Base-by-base conservation (phyloP, 2,888 invertebrate species). In the Drosophila tanythrix region DNA sequence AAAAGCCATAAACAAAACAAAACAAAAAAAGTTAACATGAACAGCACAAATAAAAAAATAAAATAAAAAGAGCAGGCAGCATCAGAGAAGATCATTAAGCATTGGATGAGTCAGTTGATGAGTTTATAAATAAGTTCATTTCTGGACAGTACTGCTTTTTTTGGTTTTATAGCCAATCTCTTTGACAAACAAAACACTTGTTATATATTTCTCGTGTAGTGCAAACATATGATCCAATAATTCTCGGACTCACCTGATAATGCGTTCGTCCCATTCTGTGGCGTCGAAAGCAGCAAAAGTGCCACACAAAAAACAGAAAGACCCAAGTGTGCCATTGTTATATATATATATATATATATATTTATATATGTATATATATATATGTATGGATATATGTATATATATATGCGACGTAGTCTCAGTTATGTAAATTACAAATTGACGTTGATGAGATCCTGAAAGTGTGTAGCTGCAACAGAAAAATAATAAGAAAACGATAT, bases 61-160 rank as follows among this genome's bases (percentile, higher is more conserved):
- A 52, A 31, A 33, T 21, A 31, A 33, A 40, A 25, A 46, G 3
- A 38, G 21, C 21, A 13, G 48, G 27, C 58, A 64, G 58, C 66
- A 62, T 70, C 76, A 70, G 21, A 73, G 67, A 48, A 60, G 59
- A 67, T 69, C 80, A 77, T 77, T 65, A 69, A 50, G 58, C 58
- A 59, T 57, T 51, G 65, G 81, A 76, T 76, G 81, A 76, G 67
- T 79, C 79, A 79, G 59, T 60, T 68, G 66, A 73, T 72, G 72
- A 62, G 76, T 76, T 67, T 80, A 73, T 80, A 79, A 79, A 79
- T 79, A 81, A 79, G 81, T 79, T 79, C 57, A 79, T 76, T 79
- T 60, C 57, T 64, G 53, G 43, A 66, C 58, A 71, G 55, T 55
- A 63, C 65, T 61, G 58, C 38, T 21, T 21, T 21, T 21, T 21